These are phyloP conservation scores for Euphonia xanthogaster DNA, from an alignment of 2,797 vertebrate genomes.

Conservation along the genomic window DNA sequence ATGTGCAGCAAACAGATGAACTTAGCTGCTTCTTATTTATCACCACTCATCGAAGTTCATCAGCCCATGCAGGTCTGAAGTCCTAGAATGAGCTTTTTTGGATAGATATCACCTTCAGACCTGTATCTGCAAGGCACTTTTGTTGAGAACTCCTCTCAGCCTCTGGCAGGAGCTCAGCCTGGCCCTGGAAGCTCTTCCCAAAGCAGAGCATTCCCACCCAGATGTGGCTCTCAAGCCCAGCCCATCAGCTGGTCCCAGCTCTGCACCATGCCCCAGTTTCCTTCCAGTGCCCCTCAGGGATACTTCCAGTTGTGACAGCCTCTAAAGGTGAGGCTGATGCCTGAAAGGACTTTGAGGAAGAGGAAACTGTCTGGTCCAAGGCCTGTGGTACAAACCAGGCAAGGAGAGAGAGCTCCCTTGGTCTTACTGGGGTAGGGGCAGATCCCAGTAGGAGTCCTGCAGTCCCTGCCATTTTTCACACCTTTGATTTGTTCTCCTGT, in stretches of 20 bases:
- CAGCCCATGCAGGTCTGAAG: not conserved
- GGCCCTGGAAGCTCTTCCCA: not conserved
- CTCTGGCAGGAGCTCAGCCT: not conserved
- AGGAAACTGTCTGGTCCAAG: not conserved
- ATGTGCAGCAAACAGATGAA: not conserved
- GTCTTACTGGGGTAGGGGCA: not conserved
- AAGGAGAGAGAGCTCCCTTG: not conserved
- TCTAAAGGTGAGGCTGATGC: not conserved
- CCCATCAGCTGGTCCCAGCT: not conserved
- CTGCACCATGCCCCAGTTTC: rapidly evolving
- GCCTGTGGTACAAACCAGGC: not conserved
- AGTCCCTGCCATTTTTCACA: not conserved
- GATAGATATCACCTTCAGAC: not conserved
- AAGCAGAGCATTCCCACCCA: not conserved
- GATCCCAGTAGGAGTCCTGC: not conserved
- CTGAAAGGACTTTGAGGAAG: not conserved
- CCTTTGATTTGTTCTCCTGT: not conserved
- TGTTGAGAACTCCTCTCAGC: not conserved
- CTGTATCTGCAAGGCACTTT: not conserved
- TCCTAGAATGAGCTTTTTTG: not conserved
- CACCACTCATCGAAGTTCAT: not conserved
- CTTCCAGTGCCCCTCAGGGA: not conserved
- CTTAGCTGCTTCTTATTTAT: not conserved
- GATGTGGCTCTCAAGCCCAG: rapidly evolving
- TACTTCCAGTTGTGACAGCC: not conserved